Percentiles rank a stretch among this genome's conserved stretches.
These are phyloP conservation scores for Cololabis saira DNA, from an alignment of 2,113 vertebrate species.

Conservation along the genomic window DNA sequence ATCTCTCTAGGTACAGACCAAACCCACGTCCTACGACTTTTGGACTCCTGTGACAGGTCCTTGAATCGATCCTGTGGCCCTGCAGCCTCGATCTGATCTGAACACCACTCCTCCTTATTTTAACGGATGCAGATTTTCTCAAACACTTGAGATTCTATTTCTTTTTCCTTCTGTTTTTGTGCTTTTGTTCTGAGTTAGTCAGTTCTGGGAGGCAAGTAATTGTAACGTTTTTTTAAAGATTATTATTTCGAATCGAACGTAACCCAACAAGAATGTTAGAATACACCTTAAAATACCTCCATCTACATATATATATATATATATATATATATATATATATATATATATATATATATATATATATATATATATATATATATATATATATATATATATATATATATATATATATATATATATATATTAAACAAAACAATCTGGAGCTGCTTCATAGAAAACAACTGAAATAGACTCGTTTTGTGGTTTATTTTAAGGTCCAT, in stretches of 20 bases:
- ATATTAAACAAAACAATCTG: too few species aligned
- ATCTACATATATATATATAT: too few species aligned
- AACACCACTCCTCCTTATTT: constrained; percentile 42
- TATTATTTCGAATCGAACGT: constrained; percentile 8
- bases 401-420: too few species aligned
- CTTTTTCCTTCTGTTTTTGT: constrained; percentile 9
- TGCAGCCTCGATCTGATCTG: constrained; percentile 44
- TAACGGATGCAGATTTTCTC: constrained; percentile 26
- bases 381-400: too few species aligned
- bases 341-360: too few species aligned
- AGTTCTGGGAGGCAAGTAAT: constrained; percentile 18
- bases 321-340: too few species aligned
- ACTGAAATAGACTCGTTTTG: constrained; percentile 18
- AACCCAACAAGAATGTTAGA: neutral
- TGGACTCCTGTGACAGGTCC: constrained; percentile 66
- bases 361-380: too few species aligned
- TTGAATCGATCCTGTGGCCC: constrained; percentile 51
- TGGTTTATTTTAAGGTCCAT: constrained; percentile 18
- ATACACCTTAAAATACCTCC: too few species aligned
- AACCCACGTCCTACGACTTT: constrained; percentile 46
- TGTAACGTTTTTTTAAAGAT: neutral
- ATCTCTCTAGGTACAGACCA: constrained; percentile 51
- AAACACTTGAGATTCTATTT: constrained; percentile 14
- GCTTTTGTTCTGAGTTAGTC: neutral
- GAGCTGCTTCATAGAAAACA: neutral